Percentiles rank a stretch among this genome's conserved stretches.
These are phyloP conservation scores for Pandemis heparana DNA, from an alignment of 2,888 invertebrate species.

Conservation along the genomic window DNA sequence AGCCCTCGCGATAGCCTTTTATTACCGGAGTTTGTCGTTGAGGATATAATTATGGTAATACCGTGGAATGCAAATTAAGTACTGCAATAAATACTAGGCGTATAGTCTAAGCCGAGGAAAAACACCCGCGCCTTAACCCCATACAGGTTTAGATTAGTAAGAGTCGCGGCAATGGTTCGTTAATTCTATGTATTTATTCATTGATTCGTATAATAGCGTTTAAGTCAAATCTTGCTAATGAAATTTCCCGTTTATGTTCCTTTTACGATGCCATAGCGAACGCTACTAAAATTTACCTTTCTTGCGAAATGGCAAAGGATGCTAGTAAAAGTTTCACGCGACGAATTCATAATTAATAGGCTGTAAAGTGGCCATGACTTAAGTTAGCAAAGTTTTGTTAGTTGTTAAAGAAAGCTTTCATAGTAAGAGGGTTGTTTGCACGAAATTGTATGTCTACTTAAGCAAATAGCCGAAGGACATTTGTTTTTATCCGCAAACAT, in stretches of 20 bases:
- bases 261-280: conserved; percentile 25
- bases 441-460: conserved; percentile 30
- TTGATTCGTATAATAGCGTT: conserved; percentile 27
- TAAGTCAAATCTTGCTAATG: conserved; percentile 17
- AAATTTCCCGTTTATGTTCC: conserved; percentile 29
- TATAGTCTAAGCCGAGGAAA: conserved; percentile 62
- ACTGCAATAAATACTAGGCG: conserved; percentile 72
- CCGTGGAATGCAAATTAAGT: conserved; percentile 75
- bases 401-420: conserved; percentile 5
- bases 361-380: conserved; percentile 4
- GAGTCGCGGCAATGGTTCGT: conserved; percentile 17
- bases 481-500: conserved; percentile 52
- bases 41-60: conserved; percentile 78
- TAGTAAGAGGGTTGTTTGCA: conserved; percentile 8
- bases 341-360: conserved; percentile 19
- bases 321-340: conserved; percentile 10
- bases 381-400: conserved; percentile 1
- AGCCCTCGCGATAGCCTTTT: conserved; percentile 68
- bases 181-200: conserved; percentile 39
- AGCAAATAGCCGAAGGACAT: conserved; percentile 35
- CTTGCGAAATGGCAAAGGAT: conserved; percentile 22
- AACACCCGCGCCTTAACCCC: conserved; percentile 13
- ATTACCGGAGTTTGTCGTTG: conserved; percentile 71
- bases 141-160: conserved; percentile 19
- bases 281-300: conserved; percentile 20